Evolutionary conservation across 2,797 vertebrate species (phyloP).

Genomic region (Enteromius mattozi): DNA sequence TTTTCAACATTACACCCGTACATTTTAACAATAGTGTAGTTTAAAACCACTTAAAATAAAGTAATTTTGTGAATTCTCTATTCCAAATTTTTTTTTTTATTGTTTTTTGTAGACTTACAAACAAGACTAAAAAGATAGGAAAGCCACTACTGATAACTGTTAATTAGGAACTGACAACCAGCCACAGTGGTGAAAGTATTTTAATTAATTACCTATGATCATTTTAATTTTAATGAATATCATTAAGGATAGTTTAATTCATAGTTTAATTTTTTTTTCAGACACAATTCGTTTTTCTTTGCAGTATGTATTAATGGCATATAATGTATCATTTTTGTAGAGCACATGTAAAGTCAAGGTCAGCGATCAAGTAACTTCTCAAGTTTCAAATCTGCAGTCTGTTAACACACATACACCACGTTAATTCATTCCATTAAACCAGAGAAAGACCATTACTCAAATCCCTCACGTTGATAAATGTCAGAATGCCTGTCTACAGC

Average conservation of each 20-base stretch:
- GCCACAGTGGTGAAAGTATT: not conserved
- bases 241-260: not conserved
- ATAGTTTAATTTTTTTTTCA: too few species aligned
- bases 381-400: not conserved
- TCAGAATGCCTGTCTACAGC: not conserved
- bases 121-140: not conserved
- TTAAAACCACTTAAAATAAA: not conserved
- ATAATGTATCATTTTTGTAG: not conserved
- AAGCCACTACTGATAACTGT: not conserved
- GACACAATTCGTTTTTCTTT: not conserved
- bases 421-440: not conserved
- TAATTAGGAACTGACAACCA: not conserved
- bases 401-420: not conserved
- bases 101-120: too few species aligned
- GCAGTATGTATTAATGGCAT: not conserved
- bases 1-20: not conserved
- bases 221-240: not conserved
- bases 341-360: constrained; percentile 10
- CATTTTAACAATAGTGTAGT: not conserved
- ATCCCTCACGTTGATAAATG: not conserved
- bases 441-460: not conserved
- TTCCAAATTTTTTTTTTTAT: too few species aligned
- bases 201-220: not conserved
- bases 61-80: not conserved
- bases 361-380: not conserved